Evolutionary conservation across 1,140 invertebrate genomes (phyloP), one percentile per base, ranked within the genome.

Genomic region (Chrysoperla carnea): DNA sequence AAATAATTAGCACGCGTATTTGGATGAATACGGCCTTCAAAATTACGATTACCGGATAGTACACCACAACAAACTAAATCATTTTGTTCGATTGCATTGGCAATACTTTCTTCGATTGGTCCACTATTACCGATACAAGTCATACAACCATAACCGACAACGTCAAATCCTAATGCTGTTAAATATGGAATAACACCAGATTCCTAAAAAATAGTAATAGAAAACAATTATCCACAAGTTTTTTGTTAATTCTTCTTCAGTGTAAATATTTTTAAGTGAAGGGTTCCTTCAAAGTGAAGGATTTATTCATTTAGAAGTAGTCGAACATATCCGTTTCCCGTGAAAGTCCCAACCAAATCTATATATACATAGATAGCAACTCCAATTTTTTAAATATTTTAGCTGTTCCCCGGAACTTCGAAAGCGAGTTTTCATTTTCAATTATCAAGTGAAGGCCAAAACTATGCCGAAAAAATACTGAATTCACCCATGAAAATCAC

Each of bases 91-190:
- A 98, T 96, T 2, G 86, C 88, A 53, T 90, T 85, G 0, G 78
- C 78, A 17, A 99, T 83, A 47, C 81, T 71, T 45, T 95, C 90
- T 42, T 89, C 83, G 6, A 99, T 72, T 1, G 91, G 91, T 8
- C 94, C 94, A 38, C 84, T 89, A 62, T 98, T 98, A 7, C 95
- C 95, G 49, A 99, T 99, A 62, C 94, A 98, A 0, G 93, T 98
- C 92, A 96, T 97, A 64, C 94, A 98, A 1, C 94, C 82, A 57
- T 93, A 96, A n/a, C 93, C 93, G 14, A 87, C 83, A 41, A 92
- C 81, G 53, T 90, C 75, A 62, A 97, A 99, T 7, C 93, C 94
- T 8, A 96, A 6, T 58, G 69, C 59, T 86, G 73, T 46, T 35
- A 99, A 63, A 54, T 78, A 83, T 0, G 86, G 81, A 15, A 88